These are phyloP conservation scores for Coregonus ussuriensis DNA, from an alignment of 2,797 vertebrate genomes.

Conservation along the genomic window DNA sequence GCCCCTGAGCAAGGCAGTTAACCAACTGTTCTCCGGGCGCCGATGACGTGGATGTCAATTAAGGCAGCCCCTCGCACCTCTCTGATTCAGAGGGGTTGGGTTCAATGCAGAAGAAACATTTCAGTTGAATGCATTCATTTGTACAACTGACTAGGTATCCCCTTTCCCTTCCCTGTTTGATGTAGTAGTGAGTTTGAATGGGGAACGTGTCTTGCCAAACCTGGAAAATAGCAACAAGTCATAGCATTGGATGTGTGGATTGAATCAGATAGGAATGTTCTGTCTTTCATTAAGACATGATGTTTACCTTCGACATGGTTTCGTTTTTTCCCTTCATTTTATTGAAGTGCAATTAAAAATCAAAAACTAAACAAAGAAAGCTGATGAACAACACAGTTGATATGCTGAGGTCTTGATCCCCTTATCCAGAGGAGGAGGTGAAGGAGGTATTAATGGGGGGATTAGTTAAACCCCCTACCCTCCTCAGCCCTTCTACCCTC, in stretches of 20 bases:
- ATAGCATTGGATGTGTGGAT: neutral
- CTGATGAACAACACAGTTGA: conserved; percentile 8
- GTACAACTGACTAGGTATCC: too few relatives aligned
- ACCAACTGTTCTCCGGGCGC: too few relatives aligned
- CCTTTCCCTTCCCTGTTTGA: neutral
- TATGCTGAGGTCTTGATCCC: conserved; percentile 66
- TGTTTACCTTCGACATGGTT: neutral
- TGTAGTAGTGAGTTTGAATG: neutral
- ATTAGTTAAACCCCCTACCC: conserved; percentile 30
- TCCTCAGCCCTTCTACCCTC: too few relatives aligned
- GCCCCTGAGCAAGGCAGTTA: too few relatives aligned
- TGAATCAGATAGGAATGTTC: neutral
- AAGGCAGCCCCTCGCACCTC: too few relatives aligned
- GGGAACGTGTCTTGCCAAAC: neutral
- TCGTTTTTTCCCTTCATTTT: neutral
- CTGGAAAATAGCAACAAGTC: neutral
- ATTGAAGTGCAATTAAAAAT: neutral
- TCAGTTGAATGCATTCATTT: too few relatives aligned
- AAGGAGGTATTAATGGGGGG: conserved; percentile 46
- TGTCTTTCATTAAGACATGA: neutral
- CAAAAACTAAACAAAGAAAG: neutral
- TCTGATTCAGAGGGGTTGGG: too few relatives aligned
- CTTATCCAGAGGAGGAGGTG: conserved; percentile 60
- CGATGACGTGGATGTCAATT: too few relatives aligned
- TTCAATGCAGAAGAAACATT: too few relatives aligned